These are phyloP conservation scores for Gorsachius goisagi DNA, from an alignment of 2,113 vertebrate genomes.

Conservation along the genomic window DNA sequence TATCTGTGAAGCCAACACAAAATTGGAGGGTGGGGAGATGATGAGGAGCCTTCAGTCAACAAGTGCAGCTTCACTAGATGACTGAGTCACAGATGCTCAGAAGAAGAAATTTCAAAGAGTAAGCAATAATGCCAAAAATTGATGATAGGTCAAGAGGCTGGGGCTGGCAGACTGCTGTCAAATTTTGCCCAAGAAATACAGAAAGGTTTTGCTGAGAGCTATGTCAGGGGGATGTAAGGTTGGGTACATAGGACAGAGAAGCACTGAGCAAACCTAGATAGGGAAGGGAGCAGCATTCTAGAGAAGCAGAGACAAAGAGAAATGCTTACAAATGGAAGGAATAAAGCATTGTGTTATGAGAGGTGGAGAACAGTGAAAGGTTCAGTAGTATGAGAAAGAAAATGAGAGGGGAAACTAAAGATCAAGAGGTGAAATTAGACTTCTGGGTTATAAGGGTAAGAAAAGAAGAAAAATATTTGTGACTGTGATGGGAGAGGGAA, in stretches of 20 bases:
- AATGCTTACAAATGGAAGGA: background rate
- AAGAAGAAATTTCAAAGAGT: background rate
- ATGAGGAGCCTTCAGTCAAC: background rate
- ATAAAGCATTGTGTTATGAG: background rate
- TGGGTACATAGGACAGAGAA: background rate
- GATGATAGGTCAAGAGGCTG: background rate
- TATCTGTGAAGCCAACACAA: background rate
- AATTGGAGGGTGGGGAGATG: background rate
- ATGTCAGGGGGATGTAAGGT: background rate
- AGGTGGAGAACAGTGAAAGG: background rate
- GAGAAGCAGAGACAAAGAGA: background rate
- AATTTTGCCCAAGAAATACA: background rate
- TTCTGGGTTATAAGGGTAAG: background rate
- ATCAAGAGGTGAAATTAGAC: background rate
- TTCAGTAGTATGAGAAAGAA: background rate
- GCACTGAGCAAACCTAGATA: background rate
- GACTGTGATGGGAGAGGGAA: background rate
- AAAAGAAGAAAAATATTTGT: background rate
- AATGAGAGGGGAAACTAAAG: background rate
- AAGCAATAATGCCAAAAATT: background rate
- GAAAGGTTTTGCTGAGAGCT: background rate
- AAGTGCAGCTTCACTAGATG: background rate
- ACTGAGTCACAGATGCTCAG: background rate
- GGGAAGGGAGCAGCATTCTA: background rate
- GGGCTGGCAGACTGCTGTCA: background rate